Conservation (phyloP, 2,888 invertebrate species). For the Lissocephala sabroskyi region DNA sequence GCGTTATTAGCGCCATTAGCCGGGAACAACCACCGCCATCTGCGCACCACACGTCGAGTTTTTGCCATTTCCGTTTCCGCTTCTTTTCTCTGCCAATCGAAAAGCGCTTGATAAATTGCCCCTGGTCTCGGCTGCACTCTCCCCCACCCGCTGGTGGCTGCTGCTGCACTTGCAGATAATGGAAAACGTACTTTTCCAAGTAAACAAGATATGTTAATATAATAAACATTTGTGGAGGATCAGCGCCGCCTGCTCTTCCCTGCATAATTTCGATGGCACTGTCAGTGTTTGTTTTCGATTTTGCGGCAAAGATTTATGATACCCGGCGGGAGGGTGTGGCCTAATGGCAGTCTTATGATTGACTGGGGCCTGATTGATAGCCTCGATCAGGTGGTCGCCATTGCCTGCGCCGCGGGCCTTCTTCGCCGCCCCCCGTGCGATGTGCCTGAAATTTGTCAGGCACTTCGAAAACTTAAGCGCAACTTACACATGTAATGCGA, state of each 20-base stretch:
- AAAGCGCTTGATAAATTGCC: constrained; percentile 53
- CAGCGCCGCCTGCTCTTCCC: not conserved
- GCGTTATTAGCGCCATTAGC: constrained; percentile 51
- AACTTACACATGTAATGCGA: constrained; percentile 63
- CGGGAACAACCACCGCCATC: not conserved
- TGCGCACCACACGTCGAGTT: constrained; percentile 36
- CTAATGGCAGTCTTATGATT: constrained; percentile 63
- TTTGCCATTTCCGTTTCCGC: constrained; percentile 54
- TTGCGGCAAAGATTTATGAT: constrained; percentile 26
- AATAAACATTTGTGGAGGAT: constrained; percentile 7
- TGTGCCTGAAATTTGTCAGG: constrained; percentile 61
- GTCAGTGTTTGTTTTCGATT: constrained; percentile 9
- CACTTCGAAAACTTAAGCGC: constrained; percentile 46
- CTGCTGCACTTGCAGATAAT: constrained; percentile 51
- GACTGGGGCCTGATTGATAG: constrained; percentile 51
- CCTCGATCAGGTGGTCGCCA: constrained; percentile 26
- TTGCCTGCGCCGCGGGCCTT: no score
- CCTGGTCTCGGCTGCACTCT: not conserved
- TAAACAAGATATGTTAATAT: constrained; percentile 63
- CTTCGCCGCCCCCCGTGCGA: no score
- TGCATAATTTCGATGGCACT: not conserved
- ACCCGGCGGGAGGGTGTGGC: constrained; percentile 11
- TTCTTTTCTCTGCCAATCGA: constrained; percentile 1
- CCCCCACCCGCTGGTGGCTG: not conserved
- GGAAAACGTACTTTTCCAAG: constrained; percentile 43